A percentile compares a stretch with the other conserved stretches of the same genome.
phyloP scores from a whole-genome alignment of 37 sponge, comb jelly and placozoan species.

The Dysidea cf. avara region DNA sequence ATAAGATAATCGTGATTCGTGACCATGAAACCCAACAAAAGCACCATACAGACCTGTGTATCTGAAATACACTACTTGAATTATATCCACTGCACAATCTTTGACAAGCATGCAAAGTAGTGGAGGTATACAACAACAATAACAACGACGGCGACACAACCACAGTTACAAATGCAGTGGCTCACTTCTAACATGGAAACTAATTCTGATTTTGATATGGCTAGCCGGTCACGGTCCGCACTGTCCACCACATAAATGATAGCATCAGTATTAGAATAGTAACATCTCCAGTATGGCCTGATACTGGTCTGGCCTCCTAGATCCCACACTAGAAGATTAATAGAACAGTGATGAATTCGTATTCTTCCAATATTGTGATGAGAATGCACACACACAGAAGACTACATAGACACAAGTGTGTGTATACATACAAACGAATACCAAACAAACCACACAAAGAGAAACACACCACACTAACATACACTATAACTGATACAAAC shows the following conservation, averaged over 20 bases:
- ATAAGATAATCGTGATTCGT: too few species aligned
- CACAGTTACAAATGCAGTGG: constrained; percentile 1
- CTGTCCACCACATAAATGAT: constrained; percentile 99
- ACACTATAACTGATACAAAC: too few species aligned
- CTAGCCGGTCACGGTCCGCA: constrained; percentile 90
- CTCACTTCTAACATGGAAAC: constrained; percentile 96
- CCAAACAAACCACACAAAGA: background rate
- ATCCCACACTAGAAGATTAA: constrained; percentile 85
- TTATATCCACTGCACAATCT: too few species aligned
- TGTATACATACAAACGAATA: too few species aligned
- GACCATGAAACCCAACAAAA: too few species aligned
- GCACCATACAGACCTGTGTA: too few species aligned
- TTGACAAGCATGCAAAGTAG: too few species aligned
- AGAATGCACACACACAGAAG: background rate
- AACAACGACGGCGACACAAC: background rate
- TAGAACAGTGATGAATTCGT: background rate
- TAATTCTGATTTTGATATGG: constrained; percentile 92
- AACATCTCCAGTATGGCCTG: constrained; percentile 99
- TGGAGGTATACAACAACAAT: too few species aligned
- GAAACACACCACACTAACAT: background rate
- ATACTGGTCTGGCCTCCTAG: constrained; percentile 98
- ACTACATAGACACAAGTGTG: too few species aligned
- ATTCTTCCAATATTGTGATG: background rate
- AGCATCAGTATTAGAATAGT: constrained; percentile 99
- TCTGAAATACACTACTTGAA: too few species aligned